A percentile compares a stretch with the other conserved stretches of the same genome.
Conservation (phyloP, 2,113 vertebrate genomes). For the Zapus hudsonius region DNA sequence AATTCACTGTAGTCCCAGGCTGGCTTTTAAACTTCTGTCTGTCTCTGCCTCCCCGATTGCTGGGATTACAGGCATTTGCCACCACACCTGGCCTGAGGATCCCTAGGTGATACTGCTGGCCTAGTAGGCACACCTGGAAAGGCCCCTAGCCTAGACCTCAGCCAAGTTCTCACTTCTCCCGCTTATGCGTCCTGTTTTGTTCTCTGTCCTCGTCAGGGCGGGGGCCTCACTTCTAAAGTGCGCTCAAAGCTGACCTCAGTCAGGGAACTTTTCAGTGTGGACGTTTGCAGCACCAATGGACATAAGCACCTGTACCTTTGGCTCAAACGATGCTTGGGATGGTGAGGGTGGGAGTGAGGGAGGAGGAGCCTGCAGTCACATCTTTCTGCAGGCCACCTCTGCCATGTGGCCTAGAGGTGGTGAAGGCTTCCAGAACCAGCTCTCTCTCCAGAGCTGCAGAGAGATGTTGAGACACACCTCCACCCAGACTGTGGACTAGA, state of each 20-base stretch:
- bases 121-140: not conserved
- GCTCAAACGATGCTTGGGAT: not conserved
- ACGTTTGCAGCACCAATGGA: accelerated
- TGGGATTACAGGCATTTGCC: too few species aligned
- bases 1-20: too few species aligned
- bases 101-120: not conserved
- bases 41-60: too few species aligned
- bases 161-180: not conserved
- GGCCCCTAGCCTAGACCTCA: too few species aligned
- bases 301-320: not conserved
- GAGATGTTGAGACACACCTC: not conserved
- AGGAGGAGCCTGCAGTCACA: not conserved
- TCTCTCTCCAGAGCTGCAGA: not conserved
- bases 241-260: not conserved
- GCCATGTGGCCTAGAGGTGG: not conserved
- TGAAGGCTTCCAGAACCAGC: not conserved
- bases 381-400: not conserved
- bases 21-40: too few species aligned
- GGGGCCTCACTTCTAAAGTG: too few species aligned
- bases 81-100: too few species aligned
- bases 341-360: not conserved
- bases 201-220: not conserved
- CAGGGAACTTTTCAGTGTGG: not conserved
- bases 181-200: too few species aligned
- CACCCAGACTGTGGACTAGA: too few species aligned